A percentile compares a stretch with the other conserved stretches of the same genome.
Conservation (phyloP, 1,140 invertebrate genomes). For the Aphaenogaster floridana region DNA sequence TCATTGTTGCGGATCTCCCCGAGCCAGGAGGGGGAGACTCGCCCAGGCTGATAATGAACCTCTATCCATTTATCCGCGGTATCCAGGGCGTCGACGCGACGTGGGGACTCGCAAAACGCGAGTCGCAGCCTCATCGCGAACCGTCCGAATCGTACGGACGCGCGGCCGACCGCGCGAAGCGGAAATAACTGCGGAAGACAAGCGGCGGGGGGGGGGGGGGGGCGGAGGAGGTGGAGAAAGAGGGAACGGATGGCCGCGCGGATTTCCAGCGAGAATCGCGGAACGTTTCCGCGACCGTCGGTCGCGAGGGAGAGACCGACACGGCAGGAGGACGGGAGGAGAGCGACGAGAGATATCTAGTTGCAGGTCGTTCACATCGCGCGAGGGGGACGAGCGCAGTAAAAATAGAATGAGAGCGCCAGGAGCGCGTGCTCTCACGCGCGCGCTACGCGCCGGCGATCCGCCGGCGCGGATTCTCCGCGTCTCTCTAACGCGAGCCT, state of each 20-base stretch:
- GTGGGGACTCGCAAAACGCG: neutral
- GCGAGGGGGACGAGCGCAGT: conserved; percentile 82
- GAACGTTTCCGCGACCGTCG: conserved; percentile 65
- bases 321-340: conserved; percentile 48
- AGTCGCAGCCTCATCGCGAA: neutral
- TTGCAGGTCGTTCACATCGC: conserved; percentile 86
- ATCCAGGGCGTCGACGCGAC: conserved; percentile 15
- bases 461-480: conserved; percentile 42
- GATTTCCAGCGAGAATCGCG: conserved; percentile 39
- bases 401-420: conserved; percentile 86
- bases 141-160: conserved; percentile 5
- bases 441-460: conserved; percentile 63
- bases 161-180: neutral
- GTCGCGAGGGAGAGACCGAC: conserved; percentile 22
- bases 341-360: conserved; percentile 83
- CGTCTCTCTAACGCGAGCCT: conserved; percentile 8
- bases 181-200: conserved; percentile 45
- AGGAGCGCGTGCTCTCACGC: conserved; percentile 81
- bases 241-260: neutral
- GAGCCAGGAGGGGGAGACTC: neutral
- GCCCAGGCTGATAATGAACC: conserved; percentile 36
- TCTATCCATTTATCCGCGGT: conserved; percentile 33
- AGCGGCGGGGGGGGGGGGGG: too few species aligned
- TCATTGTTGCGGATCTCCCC: conserved; percentile 39
- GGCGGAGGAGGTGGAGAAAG: neutral